Evolutionary conservation across 35 echinoderm and acorn worm genomes (phyloP).

Genomic region (Lytechinus pictus): DNA sequence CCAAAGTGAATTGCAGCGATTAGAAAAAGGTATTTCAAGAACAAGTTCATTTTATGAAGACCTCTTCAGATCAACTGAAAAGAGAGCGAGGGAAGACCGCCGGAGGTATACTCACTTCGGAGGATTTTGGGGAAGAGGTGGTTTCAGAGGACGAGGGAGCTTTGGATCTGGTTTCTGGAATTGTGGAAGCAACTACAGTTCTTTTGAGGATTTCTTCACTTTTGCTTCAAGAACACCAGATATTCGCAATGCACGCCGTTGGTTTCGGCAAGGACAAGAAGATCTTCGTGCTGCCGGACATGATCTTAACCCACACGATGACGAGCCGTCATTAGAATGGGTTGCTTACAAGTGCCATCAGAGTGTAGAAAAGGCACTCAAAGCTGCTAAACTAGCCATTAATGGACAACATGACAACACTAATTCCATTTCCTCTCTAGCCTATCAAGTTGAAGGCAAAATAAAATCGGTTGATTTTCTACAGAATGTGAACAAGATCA

Average conservation of each 20-base stretch:
- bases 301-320: constrained; percentile 22
- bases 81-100: not conserved
- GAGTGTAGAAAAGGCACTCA: constrained; percentile 30
- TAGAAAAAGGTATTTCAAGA: constrained; percentile 8
- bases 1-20: constrained; percentile 25
- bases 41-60: not conserved
- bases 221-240: constrained; percentile 33
- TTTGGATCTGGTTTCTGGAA: not conserved
- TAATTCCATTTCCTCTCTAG: not conserved
- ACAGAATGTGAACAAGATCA: not conserved
- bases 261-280: constrained; percentile 67
- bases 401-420: not conserved
- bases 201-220: not conserved
- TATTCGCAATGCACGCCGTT: constrained; percentile 48
- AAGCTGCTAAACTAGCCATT: constrained; percentile 25
- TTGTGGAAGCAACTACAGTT: too few relatives aligned
- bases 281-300: not conserved
- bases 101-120: constrained; percentile 25
- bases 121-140: not conserved
- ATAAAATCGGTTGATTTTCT: not conserved
- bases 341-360: constrained; percentile 39
- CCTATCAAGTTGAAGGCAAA: not conserved
- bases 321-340: constrained; percentile 18
- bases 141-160: not conserved
- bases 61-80: not conserved